A percentile compares a stretch with the other conserved stretches of the same genome.
Conservation (phyloP, 1,140 invertebrate genomes). For the Rhopalosiphum padi region DNA sequence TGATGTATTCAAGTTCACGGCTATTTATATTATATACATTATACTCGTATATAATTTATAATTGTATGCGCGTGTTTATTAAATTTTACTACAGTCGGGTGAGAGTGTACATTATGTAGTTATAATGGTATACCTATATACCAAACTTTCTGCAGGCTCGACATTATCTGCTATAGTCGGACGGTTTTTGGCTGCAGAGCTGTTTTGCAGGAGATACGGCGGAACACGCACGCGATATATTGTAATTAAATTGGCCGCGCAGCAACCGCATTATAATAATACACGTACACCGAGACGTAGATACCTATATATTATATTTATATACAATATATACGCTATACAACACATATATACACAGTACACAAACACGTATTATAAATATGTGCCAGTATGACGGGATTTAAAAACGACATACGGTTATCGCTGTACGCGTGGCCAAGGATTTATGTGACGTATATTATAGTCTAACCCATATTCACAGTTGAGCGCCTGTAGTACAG, state of each 20-base stretch:
- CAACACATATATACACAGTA: no score
- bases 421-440: neutral
- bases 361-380: no score
- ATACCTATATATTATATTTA: neutral
- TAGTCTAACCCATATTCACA: neutral
- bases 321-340: neutral
- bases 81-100: neutral
- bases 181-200: neutral
- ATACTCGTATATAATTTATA: neutral
- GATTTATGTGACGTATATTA: neutral
- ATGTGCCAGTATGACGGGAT: neutral
- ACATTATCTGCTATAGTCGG: neutral
- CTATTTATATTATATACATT: neutral
- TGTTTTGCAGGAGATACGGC: neutral
- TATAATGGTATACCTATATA: neutral
- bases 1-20: neutral
- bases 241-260: neutral
- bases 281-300: neutral
- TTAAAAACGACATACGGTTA: constrained; percentile 8
- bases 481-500: neutral
- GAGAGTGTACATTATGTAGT: no score
- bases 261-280: constrained; percentile 1
- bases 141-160: neutral
- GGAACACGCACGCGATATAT: neutral
- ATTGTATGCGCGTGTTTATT: neutral